Percentiles rank a stretch among this genome's conserved stretches.
phyloP scores from a whole-genome alignment of 2,113 vertebrate genomes.

The Platysteira castanea region DNA sequence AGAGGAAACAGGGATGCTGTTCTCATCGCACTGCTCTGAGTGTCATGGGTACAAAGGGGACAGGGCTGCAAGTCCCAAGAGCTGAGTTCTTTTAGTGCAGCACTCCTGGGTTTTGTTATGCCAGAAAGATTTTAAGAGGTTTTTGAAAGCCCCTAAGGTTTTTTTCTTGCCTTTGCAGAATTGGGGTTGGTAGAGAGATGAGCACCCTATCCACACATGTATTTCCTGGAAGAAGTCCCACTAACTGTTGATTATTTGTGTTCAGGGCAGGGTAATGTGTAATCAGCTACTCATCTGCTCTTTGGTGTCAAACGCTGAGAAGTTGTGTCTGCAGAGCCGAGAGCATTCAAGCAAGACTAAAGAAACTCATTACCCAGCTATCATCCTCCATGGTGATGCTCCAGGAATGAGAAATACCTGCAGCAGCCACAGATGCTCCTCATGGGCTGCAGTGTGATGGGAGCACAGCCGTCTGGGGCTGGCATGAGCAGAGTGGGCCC shows the following conservation, averaged over 20 bases:
- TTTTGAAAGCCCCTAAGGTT: neutral
- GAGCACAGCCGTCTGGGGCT: accelerated
- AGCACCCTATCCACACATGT: neutral
- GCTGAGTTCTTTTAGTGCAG: neutral
- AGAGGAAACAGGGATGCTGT: neutral
- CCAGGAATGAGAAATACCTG: constrained; percentile 18
- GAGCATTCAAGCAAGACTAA: constrained; percentile 55
- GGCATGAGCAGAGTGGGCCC: accelerated
- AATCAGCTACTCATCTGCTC: constrained; percentile 43
- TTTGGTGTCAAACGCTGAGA: neutral
- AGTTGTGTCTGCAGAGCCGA: neutral
- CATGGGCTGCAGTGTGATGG: neutral
- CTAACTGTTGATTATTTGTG: neutral
- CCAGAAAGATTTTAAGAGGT: neutral
- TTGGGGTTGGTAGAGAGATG: neutral
- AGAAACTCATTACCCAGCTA: constrained; percentile 53
- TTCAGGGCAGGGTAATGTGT: neutral
- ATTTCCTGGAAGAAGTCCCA: neutral
- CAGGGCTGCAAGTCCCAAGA: neutral
- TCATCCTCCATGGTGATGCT: neutral
- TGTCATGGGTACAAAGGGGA: neutral
- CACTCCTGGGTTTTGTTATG: neutral
- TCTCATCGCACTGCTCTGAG: neutral
- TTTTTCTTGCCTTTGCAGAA: neutral
- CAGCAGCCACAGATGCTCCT: neutral